Percentiles rank a stretch among this genome's conserved stretches.
phyloP scores from a whole-genome alignment of 2,888 invertebrate species.

The Phalangium opilio region DNA sequence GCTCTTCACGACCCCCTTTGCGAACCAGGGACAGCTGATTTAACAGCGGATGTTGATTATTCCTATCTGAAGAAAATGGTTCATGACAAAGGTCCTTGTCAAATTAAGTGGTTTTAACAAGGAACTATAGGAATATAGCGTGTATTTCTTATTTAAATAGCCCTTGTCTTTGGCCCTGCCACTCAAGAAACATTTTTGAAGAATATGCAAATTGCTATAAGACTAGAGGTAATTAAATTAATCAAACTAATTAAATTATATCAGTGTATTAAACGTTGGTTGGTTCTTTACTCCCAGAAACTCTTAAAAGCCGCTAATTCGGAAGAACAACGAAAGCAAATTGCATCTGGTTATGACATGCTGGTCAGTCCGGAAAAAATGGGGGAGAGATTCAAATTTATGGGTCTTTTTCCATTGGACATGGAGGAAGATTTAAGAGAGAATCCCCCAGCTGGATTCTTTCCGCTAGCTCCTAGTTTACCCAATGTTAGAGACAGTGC shows the following conservation, averaged over 20 bases:
- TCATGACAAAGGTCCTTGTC: constrained; percentile 33
- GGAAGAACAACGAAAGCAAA: constrained; percentile 39
- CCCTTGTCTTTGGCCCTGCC: constrained; percentile 65
- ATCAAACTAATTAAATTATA: too few species aligned
- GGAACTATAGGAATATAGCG: too few species aligned
- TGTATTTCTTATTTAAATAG: too few species aligned
- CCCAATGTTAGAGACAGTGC: too few species aligned
- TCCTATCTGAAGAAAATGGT: constrained; percentile 43
- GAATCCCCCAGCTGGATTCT: constrained; percentile 13
- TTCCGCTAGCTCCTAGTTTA: neutral
- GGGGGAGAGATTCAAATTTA: constrained; percentile 82
- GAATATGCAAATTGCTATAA: constrained; percentile 59
- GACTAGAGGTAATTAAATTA: constrained; percentile 45
- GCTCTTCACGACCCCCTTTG: constrained; percentile 66
- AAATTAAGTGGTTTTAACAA: too few species aligned
- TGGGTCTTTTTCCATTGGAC: constrained; percentile 52
- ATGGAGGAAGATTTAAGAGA: constrained; percentile 10
- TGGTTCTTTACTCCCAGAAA: constrained; percentile 24
- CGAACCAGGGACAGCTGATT: constrained; percentile 71
- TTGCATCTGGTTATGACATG: constrained; percentile 64
- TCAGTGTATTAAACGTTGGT: too few species aligned
- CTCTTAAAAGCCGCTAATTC: constrained; percentile 30
- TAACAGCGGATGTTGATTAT: constrained; percentile 99
- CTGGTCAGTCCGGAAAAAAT: constrained; percentile 57
- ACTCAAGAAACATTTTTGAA: constrained; percentile 68